Evolutionary conservation across 2,113 vertebrate species (phyloP).

Genomic region (Odontophorus gujanensis): DNA sequence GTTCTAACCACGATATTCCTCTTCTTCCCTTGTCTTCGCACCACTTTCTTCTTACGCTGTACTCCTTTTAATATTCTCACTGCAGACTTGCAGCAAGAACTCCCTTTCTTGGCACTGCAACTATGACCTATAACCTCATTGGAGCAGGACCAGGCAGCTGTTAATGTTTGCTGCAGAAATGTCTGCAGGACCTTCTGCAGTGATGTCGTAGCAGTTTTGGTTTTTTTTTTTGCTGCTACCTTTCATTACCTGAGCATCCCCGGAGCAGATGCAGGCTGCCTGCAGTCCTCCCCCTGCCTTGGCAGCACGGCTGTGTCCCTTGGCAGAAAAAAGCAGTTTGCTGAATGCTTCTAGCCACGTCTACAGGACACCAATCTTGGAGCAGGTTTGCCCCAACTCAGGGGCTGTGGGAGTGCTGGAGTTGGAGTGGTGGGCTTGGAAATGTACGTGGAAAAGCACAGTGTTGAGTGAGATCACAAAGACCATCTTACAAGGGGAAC

Average conservation of each 20-base stretch:
- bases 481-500: rapidly evolving
- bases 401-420: not conserved
- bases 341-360: not conserved
- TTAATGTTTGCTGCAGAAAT: not conserved
- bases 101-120: not conserved
- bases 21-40: not conserved
- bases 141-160: not conserved
- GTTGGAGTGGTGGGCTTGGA: not conserved
- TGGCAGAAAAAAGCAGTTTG: not conserved
- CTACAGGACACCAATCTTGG: not conserved
- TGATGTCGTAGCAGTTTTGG: not conserved
- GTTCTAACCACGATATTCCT: not conserved
- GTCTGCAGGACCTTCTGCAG: not conserved
- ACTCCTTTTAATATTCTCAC: not conserved
- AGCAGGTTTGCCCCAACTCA: rapidly evolving
- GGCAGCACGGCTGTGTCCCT: not conserved
- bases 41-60: not conserved
- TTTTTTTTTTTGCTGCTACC: not conserved
- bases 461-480: rapidly evolving
- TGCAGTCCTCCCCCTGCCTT: rapidly evolving
- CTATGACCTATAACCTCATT: not conserved
- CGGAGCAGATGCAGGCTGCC: not conserved
- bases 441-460: not conserved
- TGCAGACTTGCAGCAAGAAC: not conserved
- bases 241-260: not conserved